Evolutionary conservation across 2,797 vertebrate genomes (phyloP).

Genomic region (Gymnopithys bicolor): DNA sequence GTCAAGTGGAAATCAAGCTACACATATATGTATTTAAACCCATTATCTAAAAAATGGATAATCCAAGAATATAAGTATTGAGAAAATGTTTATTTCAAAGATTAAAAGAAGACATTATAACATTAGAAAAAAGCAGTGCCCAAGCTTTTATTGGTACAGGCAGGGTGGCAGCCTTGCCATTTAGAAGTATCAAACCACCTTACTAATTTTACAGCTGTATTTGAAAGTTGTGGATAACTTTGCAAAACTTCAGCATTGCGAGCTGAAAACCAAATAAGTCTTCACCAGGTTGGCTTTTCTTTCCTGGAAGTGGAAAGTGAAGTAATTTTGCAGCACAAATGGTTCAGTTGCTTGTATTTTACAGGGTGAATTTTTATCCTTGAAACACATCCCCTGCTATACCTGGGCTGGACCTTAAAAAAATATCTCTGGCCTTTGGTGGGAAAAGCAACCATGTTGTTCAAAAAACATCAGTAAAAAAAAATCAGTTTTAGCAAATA

Average conservation of each 20-base stretch:
- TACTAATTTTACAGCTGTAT: neutral
- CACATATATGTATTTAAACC: neutral
- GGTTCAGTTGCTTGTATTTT: neutral
- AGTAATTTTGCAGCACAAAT: neutral
- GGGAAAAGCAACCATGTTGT: neutral
- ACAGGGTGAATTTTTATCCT: neutral
- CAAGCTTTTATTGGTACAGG: neutral
- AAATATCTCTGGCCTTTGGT: neutral
- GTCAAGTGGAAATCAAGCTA: neutral
- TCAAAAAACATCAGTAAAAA: neutral
- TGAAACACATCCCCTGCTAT: neutral
- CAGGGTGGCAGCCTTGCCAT: neutral
- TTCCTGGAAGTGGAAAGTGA: neutral
- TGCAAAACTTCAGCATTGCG: neutral
- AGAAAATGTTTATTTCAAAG: conserved; percentile 18
- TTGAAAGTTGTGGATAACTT: neutral
- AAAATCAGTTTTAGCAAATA: neutral
- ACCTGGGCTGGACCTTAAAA: neutral
- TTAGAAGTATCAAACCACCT: neutral
- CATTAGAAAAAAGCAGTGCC: neutral
- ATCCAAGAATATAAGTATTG: neutral
- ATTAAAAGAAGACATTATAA: neutral
- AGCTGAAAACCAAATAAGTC: neutral
- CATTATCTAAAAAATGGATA: neutral
- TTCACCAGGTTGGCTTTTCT: neutral